Evolutionary conservation across 1,140 invertebrate genomes (phyloP).

Genomic region (Chironomus tepperi): DNA sequence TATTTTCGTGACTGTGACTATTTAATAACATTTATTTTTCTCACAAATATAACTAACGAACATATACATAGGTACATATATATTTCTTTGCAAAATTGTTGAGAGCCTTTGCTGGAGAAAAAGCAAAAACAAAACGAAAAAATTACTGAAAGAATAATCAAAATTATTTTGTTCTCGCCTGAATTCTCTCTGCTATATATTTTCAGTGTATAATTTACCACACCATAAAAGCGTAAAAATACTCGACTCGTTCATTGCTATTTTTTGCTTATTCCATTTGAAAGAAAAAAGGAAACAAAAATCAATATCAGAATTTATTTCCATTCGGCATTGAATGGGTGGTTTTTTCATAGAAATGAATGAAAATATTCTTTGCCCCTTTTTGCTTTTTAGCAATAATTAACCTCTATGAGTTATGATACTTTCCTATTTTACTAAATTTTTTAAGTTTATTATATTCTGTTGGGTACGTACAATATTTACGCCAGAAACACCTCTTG

Average conservation of each 20-base stretch:
- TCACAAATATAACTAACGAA: too few species aligned
- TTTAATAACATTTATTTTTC: too few species aligned
- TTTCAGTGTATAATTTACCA: constrained; percentile 18
- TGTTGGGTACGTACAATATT: too few species aligned
- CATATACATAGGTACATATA: too few species aligned
- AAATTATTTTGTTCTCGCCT: constrained; percentile 3
- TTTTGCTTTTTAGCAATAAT: neutral
- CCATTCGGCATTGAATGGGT: neutral
- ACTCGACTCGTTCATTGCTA: constrained; percentile 2
- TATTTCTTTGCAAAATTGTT: neutral
- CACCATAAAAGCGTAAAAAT: constrained; percentile 21
- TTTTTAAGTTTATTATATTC: too few species aligned
- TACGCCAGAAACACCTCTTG: too few species aligned
- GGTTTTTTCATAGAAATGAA: too few species aligned
- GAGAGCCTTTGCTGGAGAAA: neutral
- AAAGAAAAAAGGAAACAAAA: neutral
- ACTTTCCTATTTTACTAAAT: neutral
- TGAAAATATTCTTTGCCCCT: neutral
- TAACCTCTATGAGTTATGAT: neutral
- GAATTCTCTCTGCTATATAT: neutral
- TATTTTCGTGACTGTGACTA: too few species aligned
- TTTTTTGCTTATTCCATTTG: neutral
- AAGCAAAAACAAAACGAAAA: neutral
- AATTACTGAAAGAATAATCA: constrained; percentile 15
- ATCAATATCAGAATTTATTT: neutral